A percentile compares a stretch with the other conserved stretches of the same genome.
Evolutionary conservation across 2,888 invertebrate genomes (phyloP).

Genomic region (Drosophila robusta): DNA sequence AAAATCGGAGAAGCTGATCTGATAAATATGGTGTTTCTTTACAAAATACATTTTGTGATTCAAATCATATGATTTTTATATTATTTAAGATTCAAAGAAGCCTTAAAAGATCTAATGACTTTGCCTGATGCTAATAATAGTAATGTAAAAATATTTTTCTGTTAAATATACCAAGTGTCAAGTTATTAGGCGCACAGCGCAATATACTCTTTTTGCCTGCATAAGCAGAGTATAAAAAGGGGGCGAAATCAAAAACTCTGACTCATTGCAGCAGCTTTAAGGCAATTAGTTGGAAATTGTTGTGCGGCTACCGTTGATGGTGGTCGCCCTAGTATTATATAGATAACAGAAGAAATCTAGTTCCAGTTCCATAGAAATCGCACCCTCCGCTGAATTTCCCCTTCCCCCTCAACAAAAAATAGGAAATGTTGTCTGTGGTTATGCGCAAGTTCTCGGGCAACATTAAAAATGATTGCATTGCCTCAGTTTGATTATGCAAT

Average conservation of each 20-base stretch:
- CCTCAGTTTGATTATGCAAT: slow-evolving; percentile 66
- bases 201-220: not conserved
- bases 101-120: too few relatives aligned
- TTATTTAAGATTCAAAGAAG: too few relatives aligned
- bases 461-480: slow-evolving; percentile 30
- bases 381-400: slow-evolving; percentile 39
- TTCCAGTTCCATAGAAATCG: slow-evolving; percentile 58
- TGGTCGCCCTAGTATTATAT: slow-evolving; percentile 27
- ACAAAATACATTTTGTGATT: too few relatives aligned
- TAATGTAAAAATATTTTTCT: too few relatives aligned
- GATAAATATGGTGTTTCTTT: too few relatives aligned
- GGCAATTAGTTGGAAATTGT: slow-evolving; percentile 76
- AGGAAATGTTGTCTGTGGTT: slow-evolving; percentile 52
- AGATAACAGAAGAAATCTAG: not conserved
- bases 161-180: too few relatives aligned
- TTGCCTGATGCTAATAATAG: too few relatives aligned
- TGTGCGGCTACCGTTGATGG: slow-evolving; percentile 52
- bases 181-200: too few relatives aligned
- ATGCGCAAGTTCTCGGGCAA: slow-evolving; percentile 52
- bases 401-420: not conserved
- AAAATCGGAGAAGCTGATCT: too few relatives aligned
- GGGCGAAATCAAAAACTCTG: slow-evolving; percentile 37
- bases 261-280: slow-evolving; percentile 66
- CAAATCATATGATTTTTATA: too few relatives aligned
- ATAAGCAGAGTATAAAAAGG: not conserved